phyloP scores from a whole-genome alignment of 2,888 invertebrate species.

The Cosmia trapezina region DNA sequence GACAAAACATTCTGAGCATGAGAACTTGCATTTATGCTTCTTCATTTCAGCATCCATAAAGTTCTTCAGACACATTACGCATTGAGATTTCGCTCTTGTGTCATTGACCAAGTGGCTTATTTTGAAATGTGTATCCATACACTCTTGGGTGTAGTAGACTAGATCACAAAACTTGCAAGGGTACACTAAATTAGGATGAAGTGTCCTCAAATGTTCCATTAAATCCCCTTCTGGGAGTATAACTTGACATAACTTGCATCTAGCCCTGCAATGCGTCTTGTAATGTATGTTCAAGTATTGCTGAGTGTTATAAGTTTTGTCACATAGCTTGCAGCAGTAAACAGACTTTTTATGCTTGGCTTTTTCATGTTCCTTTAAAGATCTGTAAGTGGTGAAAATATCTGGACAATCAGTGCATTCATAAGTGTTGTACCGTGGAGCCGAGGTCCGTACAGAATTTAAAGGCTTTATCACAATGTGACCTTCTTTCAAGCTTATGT shows the following conservation, averaged over 20 bases:
- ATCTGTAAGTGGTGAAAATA: constrained; percentile 72
- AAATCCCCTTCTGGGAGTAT: constrained; percentile 68
- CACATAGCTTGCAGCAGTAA: constrained; percentile 72
- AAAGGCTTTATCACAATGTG: constrained; percentile 71
- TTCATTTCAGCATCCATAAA: constrained; percentile 67
- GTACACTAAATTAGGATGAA: constrained; percentile 69
- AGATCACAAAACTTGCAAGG: constrained; percentile 73
- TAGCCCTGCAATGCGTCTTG: constrained; percentile 69
- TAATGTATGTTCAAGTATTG: constrained; percentile 76
- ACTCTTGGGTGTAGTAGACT: constrained; percentile 71
- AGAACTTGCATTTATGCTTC: constrained; percentile 76
- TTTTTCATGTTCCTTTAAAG: constrained; percentile 74
- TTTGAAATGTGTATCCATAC: constrained; percentile 72
- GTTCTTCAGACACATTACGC: constrained; percentile 73
- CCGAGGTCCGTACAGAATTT: constrained; percentile 51
- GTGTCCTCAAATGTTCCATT: constrained; percentile 71
- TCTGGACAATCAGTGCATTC: constrained; percentile 71
- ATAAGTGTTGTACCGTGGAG: constrained; percentile 67
- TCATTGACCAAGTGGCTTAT: constrained; percentile 69
- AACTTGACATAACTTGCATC: constrained; percentile 73
- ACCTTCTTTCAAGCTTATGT: constrained; percentile 68
- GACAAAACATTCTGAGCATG: constrained; percentile 73
- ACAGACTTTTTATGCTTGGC: constrained; percentile 68
- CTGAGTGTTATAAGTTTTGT: constrained; percentile 72
- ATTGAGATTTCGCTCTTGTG: constrained; percentile 66